Evolutionary conservation across 1,140 invertebrate species (phyloP), one percentile per base, ranked within the genome.

Genomic region (Pinna nobilis): DNA sequence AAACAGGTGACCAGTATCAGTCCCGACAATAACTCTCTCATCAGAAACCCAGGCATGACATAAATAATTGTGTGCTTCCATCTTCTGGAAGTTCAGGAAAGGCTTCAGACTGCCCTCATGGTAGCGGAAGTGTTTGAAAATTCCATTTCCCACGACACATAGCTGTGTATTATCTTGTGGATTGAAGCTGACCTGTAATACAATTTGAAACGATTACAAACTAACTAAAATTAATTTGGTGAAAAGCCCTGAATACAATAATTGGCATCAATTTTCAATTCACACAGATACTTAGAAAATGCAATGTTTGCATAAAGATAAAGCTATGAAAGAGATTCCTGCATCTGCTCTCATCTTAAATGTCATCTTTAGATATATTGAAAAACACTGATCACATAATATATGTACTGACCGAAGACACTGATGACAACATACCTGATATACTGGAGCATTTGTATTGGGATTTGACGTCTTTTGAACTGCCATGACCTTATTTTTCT

Each of bases 41-140:
- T 93, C 90, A 30, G 93, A 93, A 6, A 90, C 85, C 77, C 89
- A 90, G 18, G 86, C 91, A 81, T 93, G 92, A 68, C 91, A 92
- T 1, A 92, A 91, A 74, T 95, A 91, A 74, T 92, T 90, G 70
- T 94, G 91, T 76, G 92, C 92, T 77, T 97, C 95, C 23, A 93
- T 92, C 88, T 95, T 96, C 68, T 93, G 92, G 88, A 94, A 95
- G 23, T 94, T 94, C 18, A 63, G 59, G 87, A 94, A 95, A 61
- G 94, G 94, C 37, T 94, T 92, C 92, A 96, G 94, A 5, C 93
- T 91, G 1, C 92, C 93, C 84, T 97, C 95, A n/a, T 92, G 92
- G 37, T 94, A 93, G 33, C 93, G 94, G 82, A 95, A 91, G 63
- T 95, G 92, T 79, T 94, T 92, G 81, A 96, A 94, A 0, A 93